Evolutionary conservation across 2,113 vertebrate genomes (phyloP).

Genomic region (Hemibagrus wyckioides): DNA sequence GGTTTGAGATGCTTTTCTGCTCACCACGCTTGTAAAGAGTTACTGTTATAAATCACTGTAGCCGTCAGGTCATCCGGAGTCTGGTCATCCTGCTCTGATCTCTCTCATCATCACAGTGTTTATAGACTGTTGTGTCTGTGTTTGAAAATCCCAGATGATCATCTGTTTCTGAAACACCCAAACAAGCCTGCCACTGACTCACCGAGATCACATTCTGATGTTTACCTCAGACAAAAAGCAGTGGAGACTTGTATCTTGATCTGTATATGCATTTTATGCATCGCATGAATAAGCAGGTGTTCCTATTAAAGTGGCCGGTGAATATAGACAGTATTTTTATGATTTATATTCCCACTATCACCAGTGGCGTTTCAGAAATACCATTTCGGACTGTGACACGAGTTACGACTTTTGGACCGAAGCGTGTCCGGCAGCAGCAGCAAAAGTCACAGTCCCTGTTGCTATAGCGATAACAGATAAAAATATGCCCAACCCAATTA

Average conservation of each 20-base stretch:
- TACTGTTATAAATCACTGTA: background rate
- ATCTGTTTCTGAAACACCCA: background rate
- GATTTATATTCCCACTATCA: background rate
- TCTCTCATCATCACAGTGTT: background rate
- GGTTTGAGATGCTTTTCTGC: background rate
- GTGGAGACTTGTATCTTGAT: background rate
- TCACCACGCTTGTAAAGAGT: background rate
- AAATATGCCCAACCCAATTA: constrained; percentile 3
- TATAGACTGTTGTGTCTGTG: background rate
- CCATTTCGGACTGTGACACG: background rate
- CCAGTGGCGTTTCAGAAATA: background rate
- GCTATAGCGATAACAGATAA: background rate
- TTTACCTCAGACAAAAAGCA: background rate
- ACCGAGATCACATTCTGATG: background rate
- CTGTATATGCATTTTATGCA: background rate
- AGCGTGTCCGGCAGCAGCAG: background rate
- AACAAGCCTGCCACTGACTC: background rate
- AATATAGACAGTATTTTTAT: background rate
- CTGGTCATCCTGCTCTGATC: background rate
- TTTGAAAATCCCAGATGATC: background rate
- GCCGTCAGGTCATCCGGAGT: background rate
- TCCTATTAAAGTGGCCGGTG: background rate
- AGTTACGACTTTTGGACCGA: background rate
- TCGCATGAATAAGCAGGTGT: background rate
- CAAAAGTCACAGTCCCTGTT: background rate